Evolutionary conservation across 2,888 invertebrate species (phyloP).

Genomic region (Caenorhabditis plicata): DNA sequence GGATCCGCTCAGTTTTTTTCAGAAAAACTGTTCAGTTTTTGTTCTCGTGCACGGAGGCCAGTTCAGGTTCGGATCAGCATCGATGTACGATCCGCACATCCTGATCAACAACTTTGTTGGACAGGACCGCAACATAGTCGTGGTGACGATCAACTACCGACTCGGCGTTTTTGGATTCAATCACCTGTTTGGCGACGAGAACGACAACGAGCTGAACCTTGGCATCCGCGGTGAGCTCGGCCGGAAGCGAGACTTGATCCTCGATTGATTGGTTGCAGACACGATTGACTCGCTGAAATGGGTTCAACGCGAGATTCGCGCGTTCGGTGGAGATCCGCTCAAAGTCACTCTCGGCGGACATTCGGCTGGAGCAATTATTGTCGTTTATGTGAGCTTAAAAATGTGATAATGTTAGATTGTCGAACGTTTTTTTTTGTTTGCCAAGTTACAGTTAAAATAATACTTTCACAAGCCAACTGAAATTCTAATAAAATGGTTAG

Average conservation of each 20-base stretch:
- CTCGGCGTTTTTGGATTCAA: constrained; percentile 30
- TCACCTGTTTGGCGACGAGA: constrained; percentile 11
- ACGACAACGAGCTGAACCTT: constrained; percentile 15
- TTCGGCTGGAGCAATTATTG: constrained; percentile 19
- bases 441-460: not conserved
- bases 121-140: constrained; percentile 26
- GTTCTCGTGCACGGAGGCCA: constrained; percentile 32
- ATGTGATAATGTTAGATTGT: no score
- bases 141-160: constrained; percentile 26
- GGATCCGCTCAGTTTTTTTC: no score
- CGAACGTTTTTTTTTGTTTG: not conserved
- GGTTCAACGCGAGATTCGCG: constrained; percentile 16
- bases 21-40: constrained; percentile 36
- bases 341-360: constrained; percentile 34
- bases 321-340: constrained; percentile 24
- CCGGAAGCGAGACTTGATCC: not conserved
- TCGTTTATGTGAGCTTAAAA: not conserved
- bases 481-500: no score
- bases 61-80: constrained; percentile 15
- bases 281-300: constrained; percentile 13
- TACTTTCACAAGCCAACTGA: no score
- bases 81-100: constrained; percentile 22
- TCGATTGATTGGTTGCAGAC: constrained; percentile 3
- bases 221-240: constrained; percentile 13
- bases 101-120: constrained; percentile 38